These are phyloP conservation scores for Ephydatia muelleri DNA, from an alignment of 37 sponge, comb jelly and placozoan genomes.

Conservation along the genomic window DNA sequence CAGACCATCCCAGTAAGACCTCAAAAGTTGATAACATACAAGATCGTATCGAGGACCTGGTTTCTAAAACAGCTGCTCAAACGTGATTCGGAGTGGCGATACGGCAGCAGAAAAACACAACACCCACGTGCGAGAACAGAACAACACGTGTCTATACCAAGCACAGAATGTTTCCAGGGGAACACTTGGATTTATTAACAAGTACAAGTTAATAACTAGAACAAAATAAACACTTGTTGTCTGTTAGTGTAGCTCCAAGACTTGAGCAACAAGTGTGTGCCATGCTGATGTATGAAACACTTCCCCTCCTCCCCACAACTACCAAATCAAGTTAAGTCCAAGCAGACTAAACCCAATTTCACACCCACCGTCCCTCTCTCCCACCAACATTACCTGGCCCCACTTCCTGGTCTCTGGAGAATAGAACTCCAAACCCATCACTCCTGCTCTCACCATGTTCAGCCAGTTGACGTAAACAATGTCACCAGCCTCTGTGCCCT, in stretches of 20 bases:
- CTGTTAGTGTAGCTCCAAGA: no score
- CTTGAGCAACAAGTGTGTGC: no score
- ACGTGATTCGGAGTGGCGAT: background rate
- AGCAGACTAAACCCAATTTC: no score
- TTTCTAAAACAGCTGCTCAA: background rate
- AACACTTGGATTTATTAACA: no score
- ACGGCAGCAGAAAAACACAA: background rate
- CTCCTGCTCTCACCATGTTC: slow-evolving; percentile 87
- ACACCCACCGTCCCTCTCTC: no score
- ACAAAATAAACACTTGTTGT: no score
- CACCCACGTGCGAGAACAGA: background rate
- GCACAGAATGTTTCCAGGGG: no score
- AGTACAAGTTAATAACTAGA: no score
- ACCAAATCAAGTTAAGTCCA: no score
- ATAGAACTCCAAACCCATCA: slow-evolving; percentile 84
- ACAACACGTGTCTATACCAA: background rate
- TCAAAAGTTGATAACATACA: background rate
- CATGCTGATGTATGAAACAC: background rate
- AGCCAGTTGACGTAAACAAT: slow-evolving; percentile 91
- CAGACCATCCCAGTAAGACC: background rate
- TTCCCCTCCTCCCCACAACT: background rate
- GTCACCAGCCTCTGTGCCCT: slow-evolving; percentile 70
- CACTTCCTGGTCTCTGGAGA: slow-evolving; percentile 86
- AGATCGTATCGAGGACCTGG: background rate
- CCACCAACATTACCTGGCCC: slow-evolving; percentile 86